Evolutionary conservation across 2,797 vertebrate genomes (phyloP), one percentile per base, ranked within the genome.

Genomic region (Philypnodon macrostomus): DNA sequence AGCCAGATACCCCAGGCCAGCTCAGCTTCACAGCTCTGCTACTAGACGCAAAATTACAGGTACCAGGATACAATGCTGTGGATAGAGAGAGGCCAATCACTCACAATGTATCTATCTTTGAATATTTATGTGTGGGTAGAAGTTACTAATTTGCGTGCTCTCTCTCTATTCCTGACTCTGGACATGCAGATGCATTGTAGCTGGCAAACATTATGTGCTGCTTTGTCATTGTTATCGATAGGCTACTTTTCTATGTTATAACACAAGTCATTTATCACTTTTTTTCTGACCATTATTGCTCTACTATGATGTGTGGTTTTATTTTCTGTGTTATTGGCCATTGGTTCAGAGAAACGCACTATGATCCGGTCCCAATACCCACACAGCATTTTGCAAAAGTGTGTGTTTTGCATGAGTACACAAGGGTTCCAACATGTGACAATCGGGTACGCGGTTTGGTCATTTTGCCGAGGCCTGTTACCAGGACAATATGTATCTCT

Each of bases 41-140:
- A n/a, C n/a, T 93, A 95, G 93, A 90, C 91, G 92, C 92, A 96
- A 94, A 91, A 92, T 89, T 87, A 89, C 94, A 95, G 94, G 94
- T 96, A 58, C 69, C 67, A 18, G 42, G 67, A 61, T 41, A 27
- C 30, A 15, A 47, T n/a, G 71, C 75, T 17, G 36, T 78, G 66
- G 70, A 75, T 84, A 78, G 76, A 83, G 80, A 78, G 74, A 81
- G 76, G 21, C 29, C 34, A 26, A 17, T 29, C 23, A 26, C 4
- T 54, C 24, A 6, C 10, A 27, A 27, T 27, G 26, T 1, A 27
- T 9, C 11, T 5, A 33, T 14, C 5, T 13, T 32, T 13, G 5
- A 32, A n/a, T n/a, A n/a, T n/a, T n/a, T n/a, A n/a, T n/a, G n/a
- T n/a, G n/a, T n/a, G n/a, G n/a, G n/a, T n/a, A n/a, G 11, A 30